Base-by-base conservation (phyloP, 2,113 vertebrate genomes). In the Halichoerus grypus region DNA sequence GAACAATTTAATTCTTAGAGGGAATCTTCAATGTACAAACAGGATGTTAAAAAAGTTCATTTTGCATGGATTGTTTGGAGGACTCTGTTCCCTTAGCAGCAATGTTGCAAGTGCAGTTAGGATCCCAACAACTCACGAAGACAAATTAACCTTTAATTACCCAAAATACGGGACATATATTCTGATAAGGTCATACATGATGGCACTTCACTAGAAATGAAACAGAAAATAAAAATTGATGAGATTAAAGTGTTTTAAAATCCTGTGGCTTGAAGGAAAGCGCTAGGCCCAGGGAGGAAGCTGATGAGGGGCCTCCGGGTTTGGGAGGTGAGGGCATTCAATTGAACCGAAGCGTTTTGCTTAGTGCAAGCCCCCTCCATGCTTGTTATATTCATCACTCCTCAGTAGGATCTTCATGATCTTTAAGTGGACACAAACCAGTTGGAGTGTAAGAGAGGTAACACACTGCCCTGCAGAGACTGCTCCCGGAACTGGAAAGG, bases 31-130 rank as follows among this genome's bases (percentile, higher is more conserved):
- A 55, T 28, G 71, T 79, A 77, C 36, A 82, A 82, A 76, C n/a
- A 74, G 57, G 39, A 49, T 57, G 61, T 77, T 33, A 33, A 59
- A 28, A 51, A 79, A 61, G 84, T 39, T 59, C 36, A 53, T 53
- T 90, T 39, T 7, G 14, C 39, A n/a, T 28, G 19, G 71, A 21
- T 28, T 69, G 81, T 42, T 92, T 82, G 87, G 65, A 83, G 86
- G 81, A 61, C 12, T 46, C 36, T 3, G 72, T 95, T 91, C 46
- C 89, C 97, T 72, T 5, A 36, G 84, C 46, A 93, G 95, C 71
- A 51, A 33, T 2, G 49, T 13, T 42, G 33, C 31, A 69, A 74
- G 57, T 13, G 3, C 4, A 1, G 11, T 39, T 28, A 31, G 67
- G 46, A 16, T 7, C 61, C 81, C 72, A 59, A 59, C 18, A 59